These are phyloP conservation scores for Pungitius pungitius DNA, from an alignment of 2,113 vertebrate genomes.

Conservation along the genomic window DNA sequence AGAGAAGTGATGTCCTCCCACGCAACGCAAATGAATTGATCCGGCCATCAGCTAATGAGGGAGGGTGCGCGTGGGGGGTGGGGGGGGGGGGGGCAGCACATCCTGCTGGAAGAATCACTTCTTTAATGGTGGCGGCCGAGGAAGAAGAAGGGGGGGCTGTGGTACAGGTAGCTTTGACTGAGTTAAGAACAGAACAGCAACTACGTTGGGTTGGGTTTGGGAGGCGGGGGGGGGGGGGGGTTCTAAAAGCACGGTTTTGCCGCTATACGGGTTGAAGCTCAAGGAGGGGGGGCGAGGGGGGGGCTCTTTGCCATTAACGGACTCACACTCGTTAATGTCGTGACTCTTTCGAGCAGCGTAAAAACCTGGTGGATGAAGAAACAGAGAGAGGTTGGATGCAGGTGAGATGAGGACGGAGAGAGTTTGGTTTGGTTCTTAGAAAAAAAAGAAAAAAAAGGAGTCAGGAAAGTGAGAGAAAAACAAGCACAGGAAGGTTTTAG, in stretches of 20 bases:
- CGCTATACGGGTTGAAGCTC: constrained; percentile 69
- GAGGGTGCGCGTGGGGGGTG: constrained; percentile 34
- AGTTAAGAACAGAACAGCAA: constrained; percentile 77
- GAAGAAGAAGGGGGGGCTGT: constrained; percentile 57
- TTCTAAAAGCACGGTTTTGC: constrained; percentile 75
- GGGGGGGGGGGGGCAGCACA: constrained; percentile 57
- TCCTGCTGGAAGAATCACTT: constrained; percentile 71
- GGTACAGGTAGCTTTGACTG: constrained; percentile 67
- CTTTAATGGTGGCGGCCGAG: constrained; percentile 72
- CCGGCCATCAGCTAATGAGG: constrained; percentile 32
- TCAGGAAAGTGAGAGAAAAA: constrained; percentile 56
- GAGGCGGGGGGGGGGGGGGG: constrained; percentile 29
- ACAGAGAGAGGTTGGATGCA: too few species aligned
- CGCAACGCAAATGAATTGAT: neutral
- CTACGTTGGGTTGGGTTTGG: constrained; percentile 59
- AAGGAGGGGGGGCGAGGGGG: constrained; percentile 43
- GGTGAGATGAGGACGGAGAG: constrained; percentile 73
- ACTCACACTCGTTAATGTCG: constrained; percentile 86
- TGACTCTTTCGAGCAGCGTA: constrained; percentile 86
- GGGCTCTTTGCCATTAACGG: constrained; percentile 77
- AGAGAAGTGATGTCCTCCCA: constrained; percentile 70
- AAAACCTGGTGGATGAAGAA: constrained; percentile 83
- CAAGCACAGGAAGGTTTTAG: constrained; percentile 65
- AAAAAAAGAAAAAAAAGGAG: constrained; percentile 48
- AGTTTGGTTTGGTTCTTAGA: constrained; percentile 40